phyloP scores from a whole-genome alignment of 2,888 invertebrate species.

The Lysandra bellargus region DNA sequence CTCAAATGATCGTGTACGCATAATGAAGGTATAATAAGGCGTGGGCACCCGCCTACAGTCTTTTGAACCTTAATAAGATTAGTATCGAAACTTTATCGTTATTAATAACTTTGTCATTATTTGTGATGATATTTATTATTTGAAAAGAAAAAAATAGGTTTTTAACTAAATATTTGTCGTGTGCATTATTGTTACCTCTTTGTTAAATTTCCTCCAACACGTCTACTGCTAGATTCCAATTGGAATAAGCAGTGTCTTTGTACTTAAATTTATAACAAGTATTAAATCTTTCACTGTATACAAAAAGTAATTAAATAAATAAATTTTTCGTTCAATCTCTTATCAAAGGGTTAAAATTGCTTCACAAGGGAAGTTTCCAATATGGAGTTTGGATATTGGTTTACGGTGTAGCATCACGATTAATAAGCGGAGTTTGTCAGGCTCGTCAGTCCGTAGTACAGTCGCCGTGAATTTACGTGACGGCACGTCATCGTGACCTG shows the following conservation, averaged over 20 bases:
- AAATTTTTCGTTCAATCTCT: neutral
- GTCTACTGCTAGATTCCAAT: too few species aligned
- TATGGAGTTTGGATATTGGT: slow-evolving; percentile 15
- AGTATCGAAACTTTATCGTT: neutral
- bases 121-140: neutral
- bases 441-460: slow-evolving; percentile 12
- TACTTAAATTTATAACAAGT: too few species aligned
- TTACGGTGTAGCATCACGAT: neutral
- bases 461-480: neutral
- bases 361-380: neutral
- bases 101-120: neutral
- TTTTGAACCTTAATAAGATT: neutral
- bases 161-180: neutral
- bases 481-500: slow-evolving; percentile 20
- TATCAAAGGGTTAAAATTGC: neutral
- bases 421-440: slow-evolving; percentile 18
- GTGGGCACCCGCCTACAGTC: slow-evolving; percentile 1
- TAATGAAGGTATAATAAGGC: neutral
- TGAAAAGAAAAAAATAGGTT: neutral
- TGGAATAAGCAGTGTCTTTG: too few species aligned
- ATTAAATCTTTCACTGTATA: too few species aligned
- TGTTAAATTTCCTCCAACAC: too few species aligned
- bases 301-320: too few species aligned
- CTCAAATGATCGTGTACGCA: neutral
- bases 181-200: too few species aligned